These are phyloP conservation scores for Zosterops lateralis DNA, from an alignment of 2,113 vertebrate genomes.

Conservation along the genomic window DNA sequence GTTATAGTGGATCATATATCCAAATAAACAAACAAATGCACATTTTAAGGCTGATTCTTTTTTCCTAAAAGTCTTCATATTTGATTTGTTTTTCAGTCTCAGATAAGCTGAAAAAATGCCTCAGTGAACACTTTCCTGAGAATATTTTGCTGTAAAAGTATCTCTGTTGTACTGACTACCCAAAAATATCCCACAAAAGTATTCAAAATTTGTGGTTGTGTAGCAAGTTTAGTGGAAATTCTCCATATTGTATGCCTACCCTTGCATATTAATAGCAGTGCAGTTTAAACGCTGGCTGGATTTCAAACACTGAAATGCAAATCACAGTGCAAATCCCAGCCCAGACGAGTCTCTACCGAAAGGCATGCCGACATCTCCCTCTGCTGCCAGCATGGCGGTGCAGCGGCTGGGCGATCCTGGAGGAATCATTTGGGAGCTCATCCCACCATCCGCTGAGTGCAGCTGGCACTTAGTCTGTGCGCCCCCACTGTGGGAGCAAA, in stretches of 20 bases:
- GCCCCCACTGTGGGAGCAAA: background rate
- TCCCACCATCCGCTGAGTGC: background rate
- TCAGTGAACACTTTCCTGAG: constrained; percentile 29
- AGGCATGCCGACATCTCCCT: constrained; percentile 72
- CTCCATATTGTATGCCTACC: constrained; percentile 52
- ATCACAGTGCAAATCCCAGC: background rate
- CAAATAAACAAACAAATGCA: background rate
- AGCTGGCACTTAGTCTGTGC: fast-evolving
- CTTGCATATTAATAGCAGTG: constrained; percentile 64
- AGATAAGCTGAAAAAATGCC: constrained; percentile 41
- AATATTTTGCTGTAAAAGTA: background rate
- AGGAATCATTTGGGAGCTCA: background rate
- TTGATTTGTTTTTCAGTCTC: constrained; percentile 23
- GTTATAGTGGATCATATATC: background rate
- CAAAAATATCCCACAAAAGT: constrained; percentile 43
- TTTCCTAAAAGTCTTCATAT: background rate
- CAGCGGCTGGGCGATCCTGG: background rate
- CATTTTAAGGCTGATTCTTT: background rate
- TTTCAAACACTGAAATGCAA: constrained; percentile 44
- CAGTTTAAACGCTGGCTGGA: constrained; percentile 62
- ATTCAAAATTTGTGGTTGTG: constrained; percentile 54
- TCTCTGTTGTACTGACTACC: constrained; percentile 37
- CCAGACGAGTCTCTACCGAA: background rate
- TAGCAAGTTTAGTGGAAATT: constrained; percentile 69
- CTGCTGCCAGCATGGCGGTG: constrained; percentile 48